Conservation (phyloP, 2,113 vertebrate species). For the Oryzias javanicus region DNA sequence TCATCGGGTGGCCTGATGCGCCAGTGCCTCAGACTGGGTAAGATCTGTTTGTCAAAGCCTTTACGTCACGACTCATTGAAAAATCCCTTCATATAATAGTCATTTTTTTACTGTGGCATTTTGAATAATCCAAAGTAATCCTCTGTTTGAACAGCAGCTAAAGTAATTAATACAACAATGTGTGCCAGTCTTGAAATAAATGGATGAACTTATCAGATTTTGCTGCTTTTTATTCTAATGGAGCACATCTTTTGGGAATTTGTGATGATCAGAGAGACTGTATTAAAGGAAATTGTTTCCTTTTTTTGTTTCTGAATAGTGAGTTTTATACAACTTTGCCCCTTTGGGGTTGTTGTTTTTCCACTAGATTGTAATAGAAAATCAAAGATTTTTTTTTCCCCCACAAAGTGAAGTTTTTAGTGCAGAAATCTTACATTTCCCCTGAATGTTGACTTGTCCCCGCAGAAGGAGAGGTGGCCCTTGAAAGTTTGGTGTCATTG, state of each 20-base stretch:
- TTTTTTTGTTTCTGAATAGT: slow-evolving; percentile 35
- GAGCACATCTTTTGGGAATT: slow-evolving; percentile 24
- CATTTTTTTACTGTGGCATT: neutral
- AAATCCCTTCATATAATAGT: too few relatives aligned
- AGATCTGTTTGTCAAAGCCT: slow-evolving; percentile 12
- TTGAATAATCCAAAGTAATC: slow-evolving; percentile 40
- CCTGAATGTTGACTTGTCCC: slow-evolving; percentile 35
- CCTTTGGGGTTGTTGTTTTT: slow-evolving; percentile 9
- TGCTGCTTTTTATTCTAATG: slow-evolving; percentile 12
- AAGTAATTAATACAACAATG: slow-evolving; percentile 37
- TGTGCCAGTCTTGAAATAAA: slow-evolving; percentile 25
- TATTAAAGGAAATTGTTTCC: slow-evolving; percentile 25
- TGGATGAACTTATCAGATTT: slow-evolving; percentile 7
- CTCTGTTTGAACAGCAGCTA: slow-evolving; percentile 32
- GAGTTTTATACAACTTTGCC: slow-evolving; percentile 14
- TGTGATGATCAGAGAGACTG: slow-evolving; percentile 22
- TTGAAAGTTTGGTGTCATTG: slow-evolving; percentile 40
- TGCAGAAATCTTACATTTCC: neutral
- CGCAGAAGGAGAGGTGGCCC: slow-evolving; percentile 22
- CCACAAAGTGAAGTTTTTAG: too few relatives aligned
- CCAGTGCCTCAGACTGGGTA: slow-evolving; percentile 89
- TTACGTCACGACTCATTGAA: too few relatives aligned
- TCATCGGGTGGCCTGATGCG: slow-evolving; percentile 96
- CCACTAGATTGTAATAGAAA: slow-evolving; percentile 2
- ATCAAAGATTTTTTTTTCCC: too few relatives aligned